Conservation (phyloP, 2,797 vertebrate species). For the Lithobates pipiens region DNA sequence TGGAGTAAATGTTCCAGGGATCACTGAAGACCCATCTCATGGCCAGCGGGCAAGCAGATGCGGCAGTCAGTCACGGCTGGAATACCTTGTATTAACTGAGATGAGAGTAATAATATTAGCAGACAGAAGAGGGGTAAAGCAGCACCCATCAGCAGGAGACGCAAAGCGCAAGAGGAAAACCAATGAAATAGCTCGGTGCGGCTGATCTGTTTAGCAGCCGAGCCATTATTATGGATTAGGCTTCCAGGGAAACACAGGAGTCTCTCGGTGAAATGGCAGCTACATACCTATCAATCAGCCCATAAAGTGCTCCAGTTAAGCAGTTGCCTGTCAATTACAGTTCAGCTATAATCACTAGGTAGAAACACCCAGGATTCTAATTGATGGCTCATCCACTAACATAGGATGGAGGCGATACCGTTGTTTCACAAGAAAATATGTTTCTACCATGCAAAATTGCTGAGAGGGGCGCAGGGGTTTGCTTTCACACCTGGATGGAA, state of each 20-base stretch:
- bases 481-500: not conserved
- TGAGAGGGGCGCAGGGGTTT: not conserved
- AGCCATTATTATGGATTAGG: slow-evolving; percentile 49
- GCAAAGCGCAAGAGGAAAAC: not conserved
- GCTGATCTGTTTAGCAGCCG: slow-evolving; percentile 38
- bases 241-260: slow-evolving; percentile 32
- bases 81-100: not conserved
- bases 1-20: too few relatives aligned
- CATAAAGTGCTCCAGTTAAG: slow-evolving; percentile 5
- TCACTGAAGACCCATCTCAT: too few relatives aligned
- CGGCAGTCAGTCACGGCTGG: slow-evolving; percentile 6
- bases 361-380: slow-evolving; percentile 12
- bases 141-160: slow-evolving; percentile 22
- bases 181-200: slow-evolving; percentile 14
- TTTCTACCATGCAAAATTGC: not conserved
- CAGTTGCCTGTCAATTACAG: slow-evolving; percentile 22
- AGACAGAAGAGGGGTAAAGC: not conserved
- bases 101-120: not conserved
- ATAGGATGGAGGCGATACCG: not conserved
- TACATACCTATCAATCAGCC: slow-evolving; percentile 22
- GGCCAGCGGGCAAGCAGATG: not conserved
- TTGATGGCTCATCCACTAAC: slow-evolving; percentile 3
- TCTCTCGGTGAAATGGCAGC: not conserved
- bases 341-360: slow-evolving; percentile 21
- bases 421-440: not conserved